Evolutionary conservation across 2,797 vertebrate species (phyloP).

Genomic region (Falco berigora): DNA sequence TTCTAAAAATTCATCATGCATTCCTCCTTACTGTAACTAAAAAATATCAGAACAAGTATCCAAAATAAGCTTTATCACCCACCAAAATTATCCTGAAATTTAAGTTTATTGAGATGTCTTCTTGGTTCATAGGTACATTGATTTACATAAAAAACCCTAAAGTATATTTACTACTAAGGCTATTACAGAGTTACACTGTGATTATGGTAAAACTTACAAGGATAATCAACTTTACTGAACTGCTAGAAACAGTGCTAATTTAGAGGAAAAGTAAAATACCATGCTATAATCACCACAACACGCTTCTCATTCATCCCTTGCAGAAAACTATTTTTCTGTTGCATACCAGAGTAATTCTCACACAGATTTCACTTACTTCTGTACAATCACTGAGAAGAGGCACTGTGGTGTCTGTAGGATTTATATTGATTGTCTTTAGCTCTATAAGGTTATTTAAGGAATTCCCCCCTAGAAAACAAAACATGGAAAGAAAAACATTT

Average conservation of each 20-base stretch:
- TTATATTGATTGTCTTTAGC: constrained; percentile 95
- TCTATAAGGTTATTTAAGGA: constrained; percentile 97
- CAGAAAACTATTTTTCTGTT: background rate
- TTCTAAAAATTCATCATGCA: background rate
- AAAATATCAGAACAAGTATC: background rate
- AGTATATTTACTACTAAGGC: background rate
- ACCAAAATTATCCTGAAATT: background rate
- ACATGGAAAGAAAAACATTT: background rate
- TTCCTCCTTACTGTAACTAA: background rate
- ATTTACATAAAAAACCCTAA: background rate
- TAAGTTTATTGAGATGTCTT: background rate
- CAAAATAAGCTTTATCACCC: background rate
- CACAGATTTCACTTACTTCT: constrained; percentile 77
- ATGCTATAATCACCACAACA: background rate
- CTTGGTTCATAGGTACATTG: background rate
- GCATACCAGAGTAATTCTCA: background rate
- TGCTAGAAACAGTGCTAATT: background rate
- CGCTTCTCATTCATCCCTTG: background rate
- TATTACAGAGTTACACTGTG: background rate
- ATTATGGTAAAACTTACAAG: background rate
- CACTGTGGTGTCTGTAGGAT: constrained; percentile 91
- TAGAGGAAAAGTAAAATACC: background rate
- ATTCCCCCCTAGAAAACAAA: constrained; percentile 83
- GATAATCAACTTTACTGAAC: background rate
- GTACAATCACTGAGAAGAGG: constrained; percentile 89